Conservation (phyloP, 2,888 invertebrate species). For the Meloe dianella region DNA sequence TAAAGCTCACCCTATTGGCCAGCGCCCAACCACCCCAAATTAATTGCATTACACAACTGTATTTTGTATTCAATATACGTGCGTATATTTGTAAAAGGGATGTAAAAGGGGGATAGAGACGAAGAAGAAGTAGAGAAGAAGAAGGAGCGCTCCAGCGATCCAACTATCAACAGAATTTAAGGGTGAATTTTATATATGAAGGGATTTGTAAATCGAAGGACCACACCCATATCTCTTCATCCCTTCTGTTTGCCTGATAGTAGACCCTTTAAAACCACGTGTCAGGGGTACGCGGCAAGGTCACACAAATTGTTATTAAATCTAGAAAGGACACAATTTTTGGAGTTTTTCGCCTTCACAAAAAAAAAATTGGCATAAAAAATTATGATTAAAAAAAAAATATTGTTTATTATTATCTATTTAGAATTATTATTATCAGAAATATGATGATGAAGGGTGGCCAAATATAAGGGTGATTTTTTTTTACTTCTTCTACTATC, state of each 20-base stretch:
- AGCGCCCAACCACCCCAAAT: neutral
- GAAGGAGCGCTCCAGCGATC: no score
- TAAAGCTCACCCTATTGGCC: neutral
- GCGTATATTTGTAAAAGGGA: no score
- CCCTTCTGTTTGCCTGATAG: constrained; percentile 48
- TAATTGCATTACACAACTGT: neutral
- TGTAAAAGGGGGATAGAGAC: neutral
- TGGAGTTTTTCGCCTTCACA: neutral
- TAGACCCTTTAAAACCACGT: constrained; percentile 51
- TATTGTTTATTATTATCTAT: no score
- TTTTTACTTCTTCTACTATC: neutral
- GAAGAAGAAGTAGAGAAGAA: no score
- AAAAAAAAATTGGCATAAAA: neutral
- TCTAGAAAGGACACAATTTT: neutral
- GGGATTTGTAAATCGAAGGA: constrained; percentile 38
- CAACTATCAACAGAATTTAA: neutral
- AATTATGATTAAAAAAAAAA: neutral
- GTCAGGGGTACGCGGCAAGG: constrained; percentile 22
- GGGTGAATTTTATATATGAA: constrained; percentile 6
- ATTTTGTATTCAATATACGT: no score
- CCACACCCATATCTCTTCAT: constrained; percentile 42
- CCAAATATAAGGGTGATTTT: neutral
- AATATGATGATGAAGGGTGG: neutral
- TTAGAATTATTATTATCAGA: no score
- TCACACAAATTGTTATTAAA: constrained; percentile 11